Conservation (phyloP, 1,140 invertebrate genomes). For the Druon quercuslanigerum region DNA sequence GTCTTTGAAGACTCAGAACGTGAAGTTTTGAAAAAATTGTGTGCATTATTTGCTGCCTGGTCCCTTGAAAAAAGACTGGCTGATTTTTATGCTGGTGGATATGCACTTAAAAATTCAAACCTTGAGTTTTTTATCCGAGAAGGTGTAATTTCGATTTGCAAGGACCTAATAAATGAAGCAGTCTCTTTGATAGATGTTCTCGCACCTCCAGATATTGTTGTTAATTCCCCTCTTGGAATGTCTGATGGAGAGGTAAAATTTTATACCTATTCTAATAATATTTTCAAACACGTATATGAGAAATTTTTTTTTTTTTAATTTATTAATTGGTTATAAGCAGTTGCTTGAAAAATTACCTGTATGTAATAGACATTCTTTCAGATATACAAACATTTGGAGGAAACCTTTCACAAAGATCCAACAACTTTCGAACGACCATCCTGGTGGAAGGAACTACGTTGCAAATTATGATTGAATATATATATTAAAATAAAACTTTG, state of each 20-base stretch:
- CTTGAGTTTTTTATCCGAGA: conserved; percentile 80
- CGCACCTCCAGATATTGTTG: conserved; percentile 90
- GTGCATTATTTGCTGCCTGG: conserved; percentile 84
- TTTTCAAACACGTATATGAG: too few species aligned
- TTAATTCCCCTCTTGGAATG: conserved; percentile 87
- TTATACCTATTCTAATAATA: too few species aligned
- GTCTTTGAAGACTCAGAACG: too few species aligned
- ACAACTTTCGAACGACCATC: conserved; percentile 2
- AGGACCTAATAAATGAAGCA: conserved; percentile 83
- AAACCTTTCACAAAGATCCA: not conserved
- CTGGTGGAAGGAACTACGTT: conserved; percentile 3
- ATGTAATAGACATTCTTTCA: too few species aligned
- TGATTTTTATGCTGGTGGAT: conserved; percentile 86
- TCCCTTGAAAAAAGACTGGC: conserved; percentile 85
- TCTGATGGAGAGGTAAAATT: conserved; percentile 88
- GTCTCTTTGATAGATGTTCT: conserved; percentile 92
- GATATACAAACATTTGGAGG: conserved; percentile 14
- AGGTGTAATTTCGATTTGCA: conserved; percentile 83
- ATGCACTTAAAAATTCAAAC: conserved; percentile 67
- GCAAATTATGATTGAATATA: conserved; percentile 66
- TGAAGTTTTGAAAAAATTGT: conserved; percentile 80
- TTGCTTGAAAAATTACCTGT: too few species aligned
- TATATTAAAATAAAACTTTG: too few species aligned
- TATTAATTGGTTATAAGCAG: too few species aligned
- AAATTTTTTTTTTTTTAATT: too few species aligned